Evolutionary conservation across 2,888 invertebrate genomes (phyloP).

Genomic region (Lithophane socia): DNA sequence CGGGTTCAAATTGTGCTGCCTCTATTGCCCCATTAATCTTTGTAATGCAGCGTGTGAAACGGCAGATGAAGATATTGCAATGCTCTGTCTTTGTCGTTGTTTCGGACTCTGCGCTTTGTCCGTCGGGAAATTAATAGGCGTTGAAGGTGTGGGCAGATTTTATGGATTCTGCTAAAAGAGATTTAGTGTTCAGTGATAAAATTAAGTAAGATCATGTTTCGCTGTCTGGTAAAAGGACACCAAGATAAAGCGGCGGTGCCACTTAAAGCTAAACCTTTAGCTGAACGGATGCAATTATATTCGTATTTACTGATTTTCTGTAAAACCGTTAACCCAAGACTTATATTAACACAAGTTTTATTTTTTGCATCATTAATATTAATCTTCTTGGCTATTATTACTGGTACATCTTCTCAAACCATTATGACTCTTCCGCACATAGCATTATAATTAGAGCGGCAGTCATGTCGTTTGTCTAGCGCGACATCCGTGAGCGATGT

Average conservation of each 20-base stretch:
- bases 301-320: constrained; percentile 40
- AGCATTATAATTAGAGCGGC: constrained; percentile 47
- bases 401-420: neutral
- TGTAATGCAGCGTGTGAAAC: constrained; percentile 86
- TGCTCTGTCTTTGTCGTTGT: constrained; percentile 74
- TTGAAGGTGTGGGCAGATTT: constrained; percentile 69
- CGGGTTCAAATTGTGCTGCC: constrained; percentile 86
- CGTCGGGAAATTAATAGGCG: constrained; percentile 68
- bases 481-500: constrained; percentile 55
- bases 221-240: constrained; percentile 58
- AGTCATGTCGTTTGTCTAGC: constrained; percentile 50
- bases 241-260: constrained; percentile 44
- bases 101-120: constrained; percentile 69
- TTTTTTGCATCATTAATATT: constrained; percentile 11
- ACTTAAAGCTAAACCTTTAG: constrained; percentile 42
- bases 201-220: constrained; percentile 69
- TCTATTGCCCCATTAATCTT: constrained; percentile 88
- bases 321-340: constrained; percentile 12
- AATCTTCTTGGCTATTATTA: constrained; percentile 10
- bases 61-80: constrained; percentile 84
- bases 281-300: constrained; percentile 42
- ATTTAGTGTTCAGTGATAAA: constrained; percentile 68
- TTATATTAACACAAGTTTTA: neutral
- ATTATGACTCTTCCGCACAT: constrained; percentile 22
- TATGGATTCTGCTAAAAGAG: constrained; percentile 69